Evolutionary conservation across 2,113 vertebrate species (phyloP).

Genomic region (Eublepharis macularius): DNA sequence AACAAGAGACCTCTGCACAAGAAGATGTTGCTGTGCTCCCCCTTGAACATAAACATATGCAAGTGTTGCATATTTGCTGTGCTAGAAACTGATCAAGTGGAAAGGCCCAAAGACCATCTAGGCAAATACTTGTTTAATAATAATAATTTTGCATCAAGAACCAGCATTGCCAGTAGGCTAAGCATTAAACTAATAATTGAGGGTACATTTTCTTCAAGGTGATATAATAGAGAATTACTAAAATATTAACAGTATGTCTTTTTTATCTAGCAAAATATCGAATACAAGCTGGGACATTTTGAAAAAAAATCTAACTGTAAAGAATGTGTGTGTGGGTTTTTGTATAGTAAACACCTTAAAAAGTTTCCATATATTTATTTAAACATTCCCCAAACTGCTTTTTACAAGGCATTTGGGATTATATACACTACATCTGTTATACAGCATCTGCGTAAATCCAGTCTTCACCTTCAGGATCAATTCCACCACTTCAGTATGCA

Average conservation of each 20-base stretch:
- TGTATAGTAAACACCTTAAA: conserved; percentile 7
- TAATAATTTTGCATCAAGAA: conserved; percentile 40
- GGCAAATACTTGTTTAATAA: conserved; percentile 53
- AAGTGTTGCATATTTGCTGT: neutral
- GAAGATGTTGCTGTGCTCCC: neutral
- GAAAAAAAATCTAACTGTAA: too few species aligned
- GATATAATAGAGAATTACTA: conserved; percentile 1
- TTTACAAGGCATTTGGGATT: neutral
- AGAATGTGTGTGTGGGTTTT: neutral
- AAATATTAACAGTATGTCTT: neutral
- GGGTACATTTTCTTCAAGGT: conserved; percentile 24
- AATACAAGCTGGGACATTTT: neutral
- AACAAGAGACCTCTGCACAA: neutral
- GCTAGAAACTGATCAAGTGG: neutral
- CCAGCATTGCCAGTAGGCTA: conserved; percentile 38
- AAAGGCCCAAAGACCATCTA: conserved; percentile 31
- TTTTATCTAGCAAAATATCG: neutral
- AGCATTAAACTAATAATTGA: conserved; percentile 14
- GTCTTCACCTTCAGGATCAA: conserved; percentile 91
- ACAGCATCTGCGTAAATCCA: neutral
- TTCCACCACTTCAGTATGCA: conserved; percentile 97
- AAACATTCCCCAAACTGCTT: neutral
- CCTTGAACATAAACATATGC: neutral
- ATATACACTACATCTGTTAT: neutral
- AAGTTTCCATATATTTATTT: accelerated